Evolutionary conservation across 2,797 vertebrate genomes (phyloP).

Genomic region (Galago senegalensis): DNA sequence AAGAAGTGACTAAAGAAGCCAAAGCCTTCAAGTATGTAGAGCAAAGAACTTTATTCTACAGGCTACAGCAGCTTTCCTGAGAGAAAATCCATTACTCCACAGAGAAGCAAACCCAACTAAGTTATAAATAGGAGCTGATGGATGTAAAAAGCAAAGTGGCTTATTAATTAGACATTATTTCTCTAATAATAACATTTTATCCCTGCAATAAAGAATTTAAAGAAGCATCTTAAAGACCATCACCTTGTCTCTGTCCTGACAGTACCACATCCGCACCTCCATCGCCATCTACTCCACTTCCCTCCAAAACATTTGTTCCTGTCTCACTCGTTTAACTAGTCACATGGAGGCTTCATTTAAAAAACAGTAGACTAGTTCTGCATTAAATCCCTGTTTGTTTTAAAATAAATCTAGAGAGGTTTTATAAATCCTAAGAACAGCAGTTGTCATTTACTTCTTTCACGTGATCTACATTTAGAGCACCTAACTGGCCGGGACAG

Average conservation of each 20-base stretch:
- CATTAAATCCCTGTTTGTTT: conserved; percentile 18
- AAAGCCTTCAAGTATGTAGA: conserved; percentile 9
- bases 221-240: conserved; percentile 22
- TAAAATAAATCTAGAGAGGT: conserved; percentile 33
- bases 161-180: conserved; percentile 3
- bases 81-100: conserved; percentile 2
- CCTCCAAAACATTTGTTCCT: neutral
- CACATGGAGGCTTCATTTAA: neutral
- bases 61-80: neutral
- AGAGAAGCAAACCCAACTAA: conserved; percentile 17
- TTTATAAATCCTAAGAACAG: conserved; percentile 19
- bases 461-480: neutral
- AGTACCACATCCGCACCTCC: neutral
- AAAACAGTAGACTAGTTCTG: neutral
- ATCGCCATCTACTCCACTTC: neutral
- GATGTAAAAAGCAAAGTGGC: conserved; percentile 23
- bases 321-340: neutral
- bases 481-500: neutral
- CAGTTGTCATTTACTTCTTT: conserved; percentile 21
- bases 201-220: neutral
- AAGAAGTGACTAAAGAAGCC: conserved; percentile 13
- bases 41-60: conserved; percentile 1
- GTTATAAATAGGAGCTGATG: conserved; percentile 44
- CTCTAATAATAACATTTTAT: conserved; percentile 8
- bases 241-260: neutral